Evolutionary conservation across 2,113 vertebrate species (phyloP), one percentile per base, ranked within the genome.

Genomic region (Acanthochromis polyacanthus): DNA sequence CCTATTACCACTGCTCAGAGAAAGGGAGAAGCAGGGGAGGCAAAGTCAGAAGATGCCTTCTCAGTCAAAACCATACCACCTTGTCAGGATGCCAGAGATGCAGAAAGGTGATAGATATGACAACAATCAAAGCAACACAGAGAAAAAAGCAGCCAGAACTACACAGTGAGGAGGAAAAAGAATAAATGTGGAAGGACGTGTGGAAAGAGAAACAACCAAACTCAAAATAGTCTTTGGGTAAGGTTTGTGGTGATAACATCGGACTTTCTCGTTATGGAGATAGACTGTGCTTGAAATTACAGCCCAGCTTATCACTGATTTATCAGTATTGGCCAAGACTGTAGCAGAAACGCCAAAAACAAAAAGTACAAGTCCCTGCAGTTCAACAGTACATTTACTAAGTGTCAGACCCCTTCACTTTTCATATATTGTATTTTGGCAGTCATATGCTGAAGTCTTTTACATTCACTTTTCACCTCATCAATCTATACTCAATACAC

Each of bases 1-100:
- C 22, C 53, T 25, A 52, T 82, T 82, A 76, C 48, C 48, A 56
- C 70, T 9, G 28, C 50, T 19, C 65, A 77, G 40, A 65, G n/a
- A 71, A 43, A 65, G 16, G 38, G 28, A 50, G 28, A 43, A 30
- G 61, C 38, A 72, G 57, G 45, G 60, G 50, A 25, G 74, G 63
- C 25, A 43, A 85, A 80, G 71, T 23, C 23, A 63, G n/a, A 76
- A 4, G 19, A 55, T 69, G 57, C 17, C 38, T 55, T 48, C 36
- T 76, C 40, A 38, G 73, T 77, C 66, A 62, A 64, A 70, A 20
- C 62, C 11, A 81, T 20, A 8, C 46, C 62, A 55, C 50, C 36
- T 51, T 77, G 71, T 83, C 61, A 85, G 43, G 28, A 19, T 4
- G 4, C 25, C 22, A 38, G n/a, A 56, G 30, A 4, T 17, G 46